Base-by-base conservation (phyloP, 1,140 invertebrate genomes). In the Leptinotarsa lineolata region DNA sequence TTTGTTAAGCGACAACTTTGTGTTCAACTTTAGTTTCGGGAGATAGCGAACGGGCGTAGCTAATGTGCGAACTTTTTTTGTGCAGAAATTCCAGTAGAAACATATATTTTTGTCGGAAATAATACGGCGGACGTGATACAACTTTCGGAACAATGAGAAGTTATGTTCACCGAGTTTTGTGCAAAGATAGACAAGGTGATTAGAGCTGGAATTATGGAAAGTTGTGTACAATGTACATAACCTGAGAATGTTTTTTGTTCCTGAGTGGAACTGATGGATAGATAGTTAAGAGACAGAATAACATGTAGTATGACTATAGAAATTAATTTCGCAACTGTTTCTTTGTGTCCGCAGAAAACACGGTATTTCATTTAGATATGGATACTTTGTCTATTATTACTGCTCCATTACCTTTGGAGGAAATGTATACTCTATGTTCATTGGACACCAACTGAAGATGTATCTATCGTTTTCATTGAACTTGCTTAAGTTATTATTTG, bases 1-100 rank as follows among this genome's bases (percentile, higher is more conserved):
- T 69, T 66, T 69, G 54, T 63, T 63, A 63, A 63, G 60, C 60
- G 70, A 21, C 70, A 63, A 63, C 70, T 64, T 64, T 71, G 70
- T 71, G 70, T 65, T 71, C 59, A 16, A 18, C 70, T 64, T 46
- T 58, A 68, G 66, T 68, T 46, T 15, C 21, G 68, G 21, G 20
- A 69, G 46, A 69, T 59, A 59, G 21, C 46, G 46, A 59, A 54
- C 48, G 18, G 15, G n/a, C 46, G 48, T 54, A n/a, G 45, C n/a
- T 69, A 59, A 59, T 48, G 21, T 24, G 48, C 18, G 54, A 30
- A n/a, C 21, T 69, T 69, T 69, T n/a, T 69, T 69, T 69, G 46
- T 60, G 22, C n/a, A 15, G 39, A 12, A 44, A 54, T 54, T 66
- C 11, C 64, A n/a, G n/a, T 2, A 13, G n/a, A 64, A 66, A 66